Evolutionary conservation across 2,888 invertebrate genomes (phyloP), one percentile per base, ranked within the genome.

Genomic region (Phalangium opilio): DNA sequence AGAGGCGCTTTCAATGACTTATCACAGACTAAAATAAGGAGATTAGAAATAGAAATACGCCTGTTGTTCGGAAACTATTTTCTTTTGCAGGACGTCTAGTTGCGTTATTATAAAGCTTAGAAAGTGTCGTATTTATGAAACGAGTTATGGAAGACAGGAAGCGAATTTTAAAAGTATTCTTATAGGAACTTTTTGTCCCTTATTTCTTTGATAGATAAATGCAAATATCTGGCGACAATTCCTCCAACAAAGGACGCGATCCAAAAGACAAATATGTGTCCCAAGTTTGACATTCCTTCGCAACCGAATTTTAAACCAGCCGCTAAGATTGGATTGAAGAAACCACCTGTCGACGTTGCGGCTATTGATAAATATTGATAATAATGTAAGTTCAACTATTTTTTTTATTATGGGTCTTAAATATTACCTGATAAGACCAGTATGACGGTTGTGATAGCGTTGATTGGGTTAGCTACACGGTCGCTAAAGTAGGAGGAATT

Each of bases 211-310:
- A 27, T 27, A 27, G 27, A 27, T 8, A 27, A 27, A 36, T 35
- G 47, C n/a, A 54, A 36, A 35, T 48, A 52, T 36, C 58, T 27
- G 5, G 54, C 57, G 14, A 59, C 36, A 15, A 58, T 49, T 38
- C 55, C 52, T n/a, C 87, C 90, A 0, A 79, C 67, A 50, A 79
- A 78, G 0, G 89, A 81, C 3, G 87, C 90, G 36, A 84, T 70
- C 91, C 91, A 91, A 67, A 91, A 91, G 19, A 90, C 89, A 12
- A 83, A 70, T 43, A 89, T 75, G 62, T 90, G 89, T 61, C 90
- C 87, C 53, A 77, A 63, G 42, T 78, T 71, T 0, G 81, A 79
- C 62, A 86, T 82, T 1, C 89, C 89, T 44, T 78, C 75, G 61
- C 91, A 91, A 41, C 87, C 87, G 61, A 82, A 81, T 62, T 87